Evolutionary conservation across 2,113 vertebrate genomes (phyloP).

Genomic region (Cebus imitator): DNA sequence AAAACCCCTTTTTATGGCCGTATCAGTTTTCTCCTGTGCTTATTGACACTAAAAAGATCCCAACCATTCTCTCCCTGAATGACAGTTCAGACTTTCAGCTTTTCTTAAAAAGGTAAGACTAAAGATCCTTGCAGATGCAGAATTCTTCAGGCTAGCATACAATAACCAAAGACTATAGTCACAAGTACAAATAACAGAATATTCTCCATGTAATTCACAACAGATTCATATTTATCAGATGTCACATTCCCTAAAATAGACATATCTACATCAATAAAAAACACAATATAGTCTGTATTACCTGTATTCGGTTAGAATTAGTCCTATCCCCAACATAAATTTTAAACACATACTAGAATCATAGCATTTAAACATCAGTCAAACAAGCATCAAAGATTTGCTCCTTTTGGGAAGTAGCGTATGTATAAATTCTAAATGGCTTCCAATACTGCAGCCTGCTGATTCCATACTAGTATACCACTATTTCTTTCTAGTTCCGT

Average conservation of each 20-base stretch:
- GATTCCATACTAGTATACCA: not conserved
- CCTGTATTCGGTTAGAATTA: not conserved
- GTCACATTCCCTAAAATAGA: not conserved
- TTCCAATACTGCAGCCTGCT: not conserved
- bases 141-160: not conserved
- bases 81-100: not conserved
- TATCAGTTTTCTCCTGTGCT: slow-evolving; percentile 49
- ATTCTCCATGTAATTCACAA: not conserved
- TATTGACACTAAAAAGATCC: slow-evolving; percentile 60
- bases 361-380: not conserved
- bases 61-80: not conserved
- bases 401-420: not conserved
- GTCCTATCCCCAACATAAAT: not conserved
- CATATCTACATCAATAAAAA: not conserved
- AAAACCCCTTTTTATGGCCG: slow-evolving; percentile 46
- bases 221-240: not conserved
- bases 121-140: not conserved
- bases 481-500: not conserved
- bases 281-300: not conserved
- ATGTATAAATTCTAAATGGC: not conserved
- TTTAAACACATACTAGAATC: slow-evolving; percentile 23
- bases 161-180: not conserved
- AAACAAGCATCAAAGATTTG: not conserved
- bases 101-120: slow-evolving; percentile 11
- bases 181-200: not conserved